Percentiles rank a stretch among this genome's conserved stretches.
phyloP scores from a whole-genome alignment of 2,888 invertebrate genomes.

The Alsophila aescularia region DNA sequence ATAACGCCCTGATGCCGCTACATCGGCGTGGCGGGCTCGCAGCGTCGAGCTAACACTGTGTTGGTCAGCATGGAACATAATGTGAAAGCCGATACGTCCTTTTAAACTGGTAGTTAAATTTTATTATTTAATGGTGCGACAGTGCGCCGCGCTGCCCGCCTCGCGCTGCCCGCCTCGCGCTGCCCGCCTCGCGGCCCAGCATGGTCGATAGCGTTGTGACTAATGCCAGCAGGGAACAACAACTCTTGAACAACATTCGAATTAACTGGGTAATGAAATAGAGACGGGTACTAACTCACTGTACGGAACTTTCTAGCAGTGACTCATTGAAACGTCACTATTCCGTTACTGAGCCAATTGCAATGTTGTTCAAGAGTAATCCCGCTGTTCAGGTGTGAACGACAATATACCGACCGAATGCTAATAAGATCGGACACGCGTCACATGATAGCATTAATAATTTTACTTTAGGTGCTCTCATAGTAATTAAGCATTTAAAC shows the following conservation, averaged over 20 bases:
- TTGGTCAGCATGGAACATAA: neutral
- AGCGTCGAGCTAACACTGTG: neutral
- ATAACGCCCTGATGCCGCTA: slow-evolving; percentile 31
- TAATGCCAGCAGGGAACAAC: no score
- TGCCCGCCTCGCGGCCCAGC: no score
- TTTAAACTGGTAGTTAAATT: slow-evolving; percentile 1
- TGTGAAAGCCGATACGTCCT: slow-evolving; percentile 6
- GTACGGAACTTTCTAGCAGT: no score
- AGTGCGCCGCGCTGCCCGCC: neutral
- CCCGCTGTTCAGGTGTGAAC: neutral
- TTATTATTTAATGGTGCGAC: neutral
- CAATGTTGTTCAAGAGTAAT: no score
- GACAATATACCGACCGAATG: slow-evolving; percentile 4
- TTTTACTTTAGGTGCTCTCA: slow-evolving; percentile 56
- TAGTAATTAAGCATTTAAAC: slow-evolving; percentile 63
- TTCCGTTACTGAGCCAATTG: no score
- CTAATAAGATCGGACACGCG: slow-evolving; percentile 9
- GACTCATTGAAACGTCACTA: no score
- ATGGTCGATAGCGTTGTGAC: slow-evolving; percentile 2
- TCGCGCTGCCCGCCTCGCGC: slow-evolving; percentile 1
- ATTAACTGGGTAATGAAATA: no score
- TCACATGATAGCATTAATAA: slow-evolving; percentile 36
- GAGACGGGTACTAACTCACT: no score
- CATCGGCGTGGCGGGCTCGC: neutral
- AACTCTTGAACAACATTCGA: no score